Evolutionary conservation across 2,113 vertebrate genomes (phyloP), one percentile per base, ranked within the genome.

Genomic region (Lampris incognitus): DNA sequence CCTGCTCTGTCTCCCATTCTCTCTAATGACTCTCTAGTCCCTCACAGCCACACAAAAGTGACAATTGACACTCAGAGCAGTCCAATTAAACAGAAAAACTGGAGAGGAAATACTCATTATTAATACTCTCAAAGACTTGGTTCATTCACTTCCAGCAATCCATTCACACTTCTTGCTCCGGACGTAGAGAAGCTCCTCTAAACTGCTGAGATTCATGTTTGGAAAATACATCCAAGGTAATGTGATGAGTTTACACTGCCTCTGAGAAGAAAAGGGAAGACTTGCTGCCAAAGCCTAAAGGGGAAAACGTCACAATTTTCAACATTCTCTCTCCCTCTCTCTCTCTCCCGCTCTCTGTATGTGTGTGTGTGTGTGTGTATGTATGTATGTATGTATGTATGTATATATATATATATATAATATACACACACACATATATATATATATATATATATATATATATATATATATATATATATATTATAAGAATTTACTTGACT

Each of bases 361-460:
- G 57, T 59, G 57, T 59, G 57, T 59, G 56, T 39, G 56, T 58
- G 56, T 39, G 56, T 58, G 36, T 58, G 56, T 38, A 24, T 58
- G 56, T 38, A 24, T 56, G 13, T 13, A 2, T 55, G 52, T 55
- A 13, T 55, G 52, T 55, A 13, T 55, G 52, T 55, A 13, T 55
- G 52, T 55, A 13, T 55, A 2, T 55, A 13, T 55, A 13, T 55
- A 13, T 55, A 13, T 13, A 13, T 55, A 13, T 55, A 13, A n/a
- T n/a, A n/a, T n/a, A 24, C 24, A 24, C 24, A 24, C 24, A 24
- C 24, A 24, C 24, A 24, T 24, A 24, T 24, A 24, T 24, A 24
- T 24, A 24, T 24, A 24, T 24, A 24, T 24, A 24, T 24, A 24
- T 24, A 24, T 24, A 24, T 24, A 24, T 24, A 24, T 24, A 24